These are phyloP conservation scores for Colletes collaris DNA, from an alignment of 2,888 invertebrate species.

Conservation along the genomic window DNA sequence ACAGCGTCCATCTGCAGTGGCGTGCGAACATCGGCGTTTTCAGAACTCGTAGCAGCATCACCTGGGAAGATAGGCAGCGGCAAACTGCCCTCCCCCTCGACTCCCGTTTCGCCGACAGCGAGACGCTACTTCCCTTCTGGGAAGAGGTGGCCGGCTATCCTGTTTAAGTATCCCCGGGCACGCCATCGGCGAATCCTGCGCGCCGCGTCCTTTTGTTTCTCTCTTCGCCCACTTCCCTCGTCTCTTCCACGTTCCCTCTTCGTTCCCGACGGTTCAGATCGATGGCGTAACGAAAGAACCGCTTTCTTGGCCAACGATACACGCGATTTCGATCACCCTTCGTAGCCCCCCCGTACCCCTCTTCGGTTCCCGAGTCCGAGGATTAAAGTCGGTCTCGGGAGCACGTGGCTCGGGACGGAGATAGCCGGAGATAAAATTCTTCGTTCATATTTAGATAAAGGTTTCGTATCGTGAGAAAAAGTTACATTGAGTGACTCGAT, in stretches of 20 bases:
- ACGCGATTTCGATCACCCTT: not conserved
- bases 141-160: conserved; percentile 70
- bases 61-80: conserved; percentile 67
- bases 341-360: too few relatives aligned
- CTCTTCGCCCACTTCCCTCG: conserved; percentile 13
- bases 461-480: too few relatives aligned
- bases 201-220: conserved; percentile 68
- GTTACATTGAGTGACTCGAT: too few relatives aligned
- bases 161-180: conserved; percentile 78
- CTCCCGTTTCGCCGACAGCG: conserved; percentile 71
- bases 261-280: not conserved
- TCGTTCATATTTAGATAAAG: too few relatives aligned
- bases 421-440: too few relatives aligned
- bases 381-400: not conserved
- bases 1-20: conserved; percentile 50
- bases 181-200: conserved; percentile 77
- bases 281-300: conserved; percentile 39
- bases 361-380: too few relatives aligned
- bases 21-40: conserved; percentile 71
- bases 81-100: conserved; percentile 55
- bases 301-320: not conserved
- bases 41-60: conserved; percentile 72
- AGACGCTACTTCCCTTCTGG: conserved; percentile 75
- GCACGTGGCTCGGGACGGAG: not conserved
- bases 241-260: conserved; percentile 1